Percentiles rank a stretch among this genome's conserved stretches.
phyloP scores from a whole-genome alignment of 2,113 vertebrate species.

The Hippocampus comes region DNA sequence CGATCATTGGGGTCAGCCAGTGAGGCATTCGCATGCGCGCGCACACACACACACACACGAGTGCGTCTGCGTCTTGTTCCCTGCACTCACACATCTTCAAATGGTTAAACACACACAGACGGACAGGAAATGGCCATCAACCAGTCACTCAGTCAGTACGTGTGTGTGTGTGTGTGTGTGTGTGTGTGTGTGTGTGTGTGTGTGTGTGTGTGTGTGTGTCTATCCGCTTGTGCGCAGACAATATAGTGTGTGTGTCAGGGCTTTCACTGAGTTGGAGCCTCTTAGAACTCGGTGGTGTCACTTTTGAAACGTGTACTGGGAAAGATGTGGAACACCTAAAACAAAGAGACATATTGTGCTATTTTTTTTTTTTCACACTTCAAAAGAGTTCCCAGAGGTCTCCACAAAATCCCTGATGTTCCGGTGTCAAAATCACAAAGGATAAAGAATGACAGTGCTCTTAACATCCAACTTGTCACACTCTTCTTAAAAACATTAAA shows the following conservation, averaged over 20 bases:
- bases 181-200: no score
- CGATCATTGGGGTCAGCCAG: neutral
- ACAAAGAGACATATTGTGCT: neutral
- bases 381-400: no score
- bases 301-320: neutral
- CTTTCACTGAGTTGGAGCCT: no score
- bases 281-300: neutral
- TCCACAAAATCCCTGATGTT: no score
- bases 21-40: neutral
- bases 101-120: neutral
- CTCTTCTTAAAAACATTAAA: no score
- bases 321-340: neutral
- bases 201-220: neutral
- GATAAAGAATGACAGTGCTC: no score
- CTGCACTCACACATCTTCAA: neutral
- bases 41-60: conserved; percentile 10
- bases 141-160: neutral
- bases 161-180: neutral
- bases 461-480: no score
- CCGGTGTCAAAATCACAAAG: no score
- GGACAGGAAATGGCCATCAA: neutral
- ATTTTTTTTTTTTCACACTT: no score
- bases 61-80: neutral
- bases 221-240: neutral
- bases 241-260: neutral